Base-by-base conservation (phyloP, 2,888 invertebrate genomes). In the Sturmia bella region DNA sequence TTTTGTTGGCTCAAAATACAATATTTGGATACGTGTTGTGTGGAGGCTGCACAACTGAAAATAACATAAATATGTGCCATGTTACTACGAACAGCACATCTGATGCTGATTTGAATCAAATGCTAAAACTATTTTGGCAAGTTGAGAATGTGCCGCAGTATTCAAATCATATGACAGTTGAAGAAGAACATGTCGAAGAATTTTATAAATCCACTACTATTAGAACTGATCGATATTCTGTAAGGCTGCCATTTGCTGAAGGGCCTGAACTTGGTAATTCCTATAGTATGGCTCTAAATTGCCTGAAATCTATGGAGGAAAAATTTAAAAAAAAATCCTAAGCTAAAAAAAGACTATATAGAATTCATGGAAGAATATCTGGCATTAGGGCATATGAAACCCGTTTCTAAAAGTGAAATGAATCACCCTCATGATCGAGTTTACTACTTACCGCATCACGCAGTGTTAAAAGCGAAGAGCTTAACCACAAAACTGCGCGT, bases 291-390 rank as follows among this genome's bases (percentile, higher is more conserved):
- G 78, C 74, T 3, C 19, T 74, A 11, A 78, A 57, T 15, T 52
- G 73, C 6, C 21, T 78, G 13, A 41, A 17, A 6, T 6, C 77
- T 21, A 77, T 82, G 73, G 76, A 81, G n/a, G 32, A 54, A 45
- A 72, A 68, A 61, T 81, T 81, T 54, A 45, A 59, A 54, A 45
- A 19, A 5, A 63, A 69, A n/a, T 56, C 27, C 56, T 41, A 19
- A 69, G 24, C 48, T 68, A 15, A 66, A 48, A 24, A n/a, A 12
- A 13, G 52, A 39, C 9, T 75, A 80, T 32, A 1, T 50, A 19
- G 50, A 45, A 13, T 80, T 80, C 64, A 41, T 80, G 21, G 39
- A 32, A n/a, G 80, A 80, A 64, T 72, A 80, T 21, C n/a, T 76
- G 11, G 56, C 37, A 11, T 19, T 63, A n/a, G 76, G 72, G 9